Conservation (phyloP, 2,113 vertebrate species). For the Guaruba guarouba region DNA sequence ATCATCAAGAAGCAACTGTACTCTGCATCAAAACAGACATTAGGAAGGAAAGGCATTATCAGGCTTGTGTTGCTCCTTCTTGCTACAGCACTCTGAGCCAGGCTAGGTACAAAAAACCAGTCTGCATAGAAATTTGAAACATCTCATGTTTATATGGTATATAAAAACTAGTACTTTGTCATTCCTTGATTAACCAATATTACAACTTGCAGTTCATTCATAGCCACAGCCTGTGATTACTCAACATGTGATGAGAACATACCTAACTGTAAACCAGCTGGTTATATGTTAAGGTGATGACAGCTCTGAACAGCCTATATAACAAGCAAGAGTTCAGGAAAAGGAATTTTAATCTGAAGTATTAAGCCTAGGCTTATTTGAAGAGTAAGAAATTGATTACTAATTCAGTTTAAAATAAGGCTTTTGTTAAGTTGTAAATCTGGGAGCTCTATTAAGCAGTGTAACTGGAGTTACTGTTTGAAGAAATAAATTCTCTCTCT, state of each 20-base stretch:
- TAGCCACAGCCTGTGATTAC: not conserved
- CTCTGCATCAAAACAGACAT: not conserved
- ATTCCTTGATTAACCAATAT: not conserved
- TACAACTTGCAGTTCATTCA: not conserved
- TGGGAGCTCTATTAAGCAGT: not conserved
- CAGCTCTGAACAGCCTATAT: not conserved
- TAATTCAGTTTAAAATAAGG: not conserved
- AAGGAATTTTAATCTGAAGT: not conserved
- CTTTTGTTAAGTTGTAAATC: not conserved
- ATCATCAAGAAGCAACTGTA: not conserved
- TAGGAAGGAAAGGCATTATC: not conserved
- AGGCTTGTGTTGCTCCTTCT: not conserved
- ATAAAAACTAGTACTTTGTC: not conserved
- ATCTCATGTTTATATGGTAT: not conserved
- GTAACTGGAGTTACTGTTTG: not conserved
- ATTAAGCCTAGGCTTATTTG: not conserved
- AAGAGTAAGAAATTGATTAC: not conserved
- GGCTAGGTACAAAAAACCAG: not conserved
- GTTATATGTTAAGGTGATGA: not conserved
- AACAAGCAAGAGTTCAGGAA: not conserved
- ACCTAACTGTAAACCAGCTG: not conserved
- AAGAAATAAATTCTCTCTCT: not conserved
- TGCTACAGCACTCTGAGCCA: not conserved
- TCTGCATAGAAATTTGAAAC: not conserved
- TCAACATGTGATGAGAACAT: not conserved